Percentiles rank a stretch among this genome's conserved stretches.
These are phyloP conservation scores for Leptopterna dolabrata DNA, from an alignment of 2,888 invertebrate species.

Conservation along the genomic window DNA sequence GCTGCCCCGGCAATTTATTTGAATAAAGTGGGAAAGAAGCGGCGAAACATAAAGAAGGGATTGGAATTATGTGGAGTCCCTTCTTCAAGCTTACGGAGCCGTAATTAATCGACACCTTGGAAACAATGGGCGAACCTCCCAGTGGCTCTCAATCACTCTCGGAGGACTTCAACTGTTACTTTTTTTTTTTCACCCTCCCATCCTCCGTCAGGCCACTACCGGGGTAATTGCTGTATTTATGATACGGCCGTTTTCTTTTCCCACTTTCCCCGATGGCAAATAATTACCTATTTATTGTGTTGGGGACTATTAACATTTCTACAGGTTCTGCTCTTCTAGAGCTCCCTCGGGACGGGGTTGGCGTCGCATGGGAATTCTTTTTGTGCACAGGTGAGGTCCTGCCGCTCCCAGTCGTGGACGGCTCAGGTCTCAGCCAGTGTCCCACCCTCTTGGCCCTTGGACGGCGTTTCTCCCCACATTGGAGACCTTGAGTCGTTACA, in stretches of 20 bases:
- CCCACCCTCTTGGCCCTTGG: neutral
- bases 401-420: neutral
- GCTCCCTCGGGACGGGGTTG: neutral
- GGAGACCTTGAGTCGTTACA: too few species aligned
- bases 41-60: constrained; percentile 28
- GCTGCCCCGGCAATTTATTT: constrained; percentile 29
- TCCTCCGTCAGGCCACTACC: neutral
- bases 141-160: constrained; percentile 12
- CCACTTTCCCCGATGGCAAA: constrained; percentile 36
- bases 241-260: constrained; percentile 28
- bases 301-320: constrained; percentile 33
- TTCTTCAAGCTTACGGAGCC: neutral
- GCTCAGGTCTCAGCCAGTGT: neutral
- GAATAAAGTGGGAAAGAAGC: constrained; percentile 31
- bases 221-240: constrained; percentile 42
- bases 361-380: constrained; percentile 1
- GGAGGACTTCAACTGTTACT: constrained; percentile 20
- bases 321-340: neutral
- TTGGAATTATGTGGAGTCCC: constrained; percentile 35
- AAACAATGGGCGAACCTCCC: constrained; percentile 28
- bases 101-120: constrained; percentile 38
- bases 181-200: constrained; percentile 1
- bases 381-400: neutral
- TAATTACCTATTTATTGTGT: constrained; percentile 37
- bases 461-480: neutral